A percentile compares a stretch with the other conserved stretches of the same genome.
These are phyloP conservation scores for Lutraria lutraria DNA, from an alignment of 2,888 invertebrate genomes.

Conservation along the genomic window DNA sequence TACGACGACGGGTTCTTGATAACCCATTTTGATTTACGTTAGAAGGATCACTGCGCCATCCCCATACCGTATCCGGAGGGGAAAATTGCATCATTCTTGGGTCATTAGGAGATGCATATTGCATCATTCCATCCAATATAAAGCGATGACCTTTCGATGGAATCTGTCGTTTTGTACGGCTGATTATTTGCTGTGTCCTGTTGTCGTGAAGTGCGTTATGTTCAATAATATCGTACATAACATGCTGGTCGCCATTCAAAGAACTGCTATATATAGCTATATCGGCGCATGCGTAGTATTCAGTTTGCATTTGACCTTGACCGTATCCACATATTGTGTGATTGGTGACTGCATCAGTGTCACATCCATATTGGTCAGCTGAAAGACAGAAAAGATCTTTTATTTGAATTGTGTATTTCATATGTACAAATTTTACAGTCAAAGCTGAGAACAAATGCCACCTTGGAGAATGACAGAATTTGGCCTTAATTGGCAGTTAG, in stretches of 20 bases:
- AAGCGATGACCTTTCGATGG: not conserved
- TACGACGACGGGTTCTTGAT: not conserved
- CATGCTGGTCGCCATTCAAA: not conserved
- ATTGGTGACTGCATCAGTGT: not conserved
- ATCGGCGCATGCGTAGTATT: slow-evolving; percentile 66
- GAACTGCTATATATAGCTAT: slow-evolving; percentile 52
- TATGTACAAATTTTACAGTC: too few relatives aligned
- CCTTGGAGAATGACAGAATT: too few relatives aligned
- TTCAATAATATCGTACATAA: not conserved
- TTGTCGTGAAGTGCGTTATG: not conserved
- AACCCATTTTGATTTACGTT: slow-evolving; percentile 15
- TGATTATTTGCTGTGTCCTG: not conserved
- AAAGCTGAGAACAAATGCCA: too few relatives aligned
- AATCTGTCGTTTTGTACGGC: not conserved
- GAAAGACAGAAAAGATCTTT: not conserved
- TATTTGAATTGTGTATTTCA: too few relatives aligned
- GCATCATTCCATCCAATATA: not conserved
- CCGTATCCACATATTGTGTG: slow-evolving; percentile 60
- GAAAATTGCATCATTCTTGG: not conserved
- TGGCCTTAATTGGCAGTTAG: too few relatives aligned
- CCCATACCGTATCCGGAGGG: not conserved
- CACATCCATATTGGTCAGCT: slow-evolving; percentile 69
- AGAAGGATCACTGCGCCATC: not conserved
- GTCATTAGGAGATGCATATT: not conserved
- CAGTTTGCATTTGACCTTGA: slow-evolving; percentile 58